Conservation (phyloP, 2,888 invertebrate species). For the Seira sanloemensis region DNA sequence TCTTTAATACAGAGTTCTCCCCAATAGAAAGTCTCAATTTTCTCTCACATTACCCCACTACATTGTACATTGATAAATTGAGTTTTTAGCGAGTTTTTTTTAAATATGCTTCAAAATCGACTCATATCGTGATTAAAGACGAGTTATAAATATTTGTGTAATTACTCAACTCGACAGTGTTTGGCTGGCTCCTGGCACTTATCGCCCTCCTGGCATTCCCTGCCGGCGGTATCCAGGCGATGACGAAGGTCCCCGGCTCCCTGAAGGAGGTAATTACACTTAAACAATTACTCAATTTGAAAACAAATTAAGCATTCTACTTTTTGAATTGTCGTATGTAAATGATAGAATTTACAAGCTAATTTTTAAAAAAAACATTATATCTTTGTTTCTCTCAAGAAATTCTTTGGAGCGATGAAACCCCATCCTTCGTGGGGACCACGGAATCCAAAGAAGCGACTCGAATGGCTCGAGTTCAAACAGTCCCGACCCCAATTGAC, state of each 20-base stretch:
- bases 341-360: neutral
- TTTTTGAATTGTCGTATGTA: slow-evolving; percentile 2
- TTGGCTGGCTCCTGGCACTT: slow-evolving; percentile 57
- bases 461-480: slow-evolving; percentile 63
- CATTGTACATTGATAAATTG: too few relatives aligned
- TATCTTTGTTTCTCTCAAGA: too few relatives aligned
- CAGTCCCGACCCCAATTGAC: slow-evolving; percentile 5
- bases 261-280: slow-evolving; percentile 23
- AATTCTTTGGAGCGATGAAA: slow-evolving; percentile 47
- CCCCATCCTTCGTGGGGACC: slow-evolving; percentile 61
- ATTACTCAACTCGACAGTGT: slow-evolving; percentile 40
- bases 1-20: too few relatives aligned
- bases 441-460: slow-evolving; percentile 39
- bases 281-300: too few relatives aligned
- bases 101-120: neutral
- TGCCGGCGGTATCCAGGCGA: slow-evolving; percentile 76
- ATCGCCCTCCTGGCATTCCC: slow-evolving; percentile 77
- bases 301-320: neutral
- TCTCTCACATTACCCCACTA: too few relatives aligned
- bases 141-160: neutral
- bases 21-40: too few relatives aligned
- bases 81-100: too few relatives aligned
- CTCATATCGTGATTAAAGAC: neutral
- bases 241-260: slow-evolving; percentile 70
- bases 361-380: neutral